Percentiles rank a stretch among this genome's conserved stretches.
Evolutionary conservation across 1,140 invertebrate species (phyloP).

Genomic region (Calephelis virginiensis): DNA sequence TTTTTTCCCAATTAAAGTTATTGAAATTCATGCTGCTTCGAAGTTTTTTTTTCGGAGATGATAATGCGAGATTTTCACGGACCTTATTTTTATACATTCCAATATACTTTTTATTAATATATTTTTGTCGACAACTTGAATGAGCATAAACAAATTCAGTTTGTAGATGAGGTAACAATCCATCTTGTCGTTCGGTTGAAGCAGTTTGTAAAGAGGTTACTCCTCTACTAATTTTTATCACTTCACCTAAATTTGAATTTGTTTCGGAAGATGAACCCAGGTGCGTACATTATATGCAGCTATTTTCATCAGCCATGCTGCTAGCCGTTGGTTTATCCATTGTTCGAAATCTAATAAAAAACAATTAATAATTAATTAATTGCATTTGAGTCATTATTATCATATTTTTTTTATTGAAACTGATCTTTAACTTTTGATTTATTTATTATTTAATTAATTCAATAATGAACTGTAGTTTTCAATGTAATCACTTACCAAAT

Average conservation of each 20-base stretch:
- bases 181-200: slow-evolving; percentile 21
- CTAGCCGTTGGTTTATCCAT: slow-evolving; percentile 20
- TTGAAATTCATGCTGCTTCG: slow-evolving; percentile 22
- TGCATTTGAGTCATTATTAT: slow-evolving; percentile 7
- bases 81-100: slow-evolving; percentile 17
- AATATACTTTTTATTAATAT: slow-evolving; percentile 26
- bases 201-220: slow-evolving; percentile 6
- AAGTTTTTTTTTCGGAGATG: slow-evolving; percentile 22
- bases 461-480: slow-evolving; percentile 24
- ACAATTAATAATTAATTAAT: slow-evolving; percentile 9
- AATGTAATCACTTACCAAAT: slow-evolving; percentile 23
- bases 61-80: slow-evolving; percentile 20
- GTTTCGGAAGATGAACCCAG: slow-evolving; percentile 16
- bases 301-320: slow-evolving; percentile 20
- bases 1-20: slow-evolving; percentile 21
- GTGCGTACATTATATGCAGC: slow-evolving; percentile 14
- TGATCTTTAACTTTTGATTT: slow-evolving; percentile 22
- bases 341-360: slow-evolving; percentile 20
- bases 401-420: slow-evolving; percentile 12
- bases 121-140: slow-evolving; percentile 24
- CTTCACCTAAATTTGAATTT: slow-evolving; percentile 22
- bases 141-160: slow-evolving; percentile 19
- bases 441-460: slow-evolving; percentile 24
- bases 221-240: slow-evolving; percentile 16
- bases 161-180: slow-evolving; percentile 18